Conservation (phyloP, 2,113 vertebrate genomes). For the Mola mola region DNA sequence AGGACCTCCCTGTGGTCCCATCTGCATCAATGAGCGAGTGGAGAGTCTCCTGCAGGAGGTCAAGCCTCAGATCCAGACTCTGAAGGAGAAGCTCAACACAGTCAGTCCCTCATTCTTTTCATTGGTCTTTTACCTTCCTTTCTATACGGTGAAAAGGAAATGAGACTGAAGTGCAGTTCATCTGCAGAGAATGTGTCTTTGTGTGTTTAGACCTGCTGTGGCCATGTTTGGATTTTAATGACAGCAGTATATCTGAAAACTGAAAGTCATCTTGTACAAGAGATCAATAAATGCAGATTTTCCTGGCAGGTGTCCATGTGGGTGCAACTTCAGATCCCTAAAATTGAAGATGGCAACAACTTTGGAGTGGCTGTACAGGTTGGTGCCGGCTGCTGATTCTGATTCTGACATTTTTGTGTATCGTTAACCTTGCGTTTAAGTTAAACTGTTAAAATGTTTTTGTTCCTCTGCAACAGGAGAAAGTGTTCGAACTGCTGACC, state of each 20-base stretch:
- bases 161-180: no score
- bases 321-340: conserved; percentile 90
- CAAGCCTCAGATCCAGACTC: conserved; percentile 86
- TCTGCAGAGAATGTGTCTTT: no score
- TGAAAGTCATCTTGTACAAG: no score
- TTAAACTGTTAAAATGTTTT: not conserved
- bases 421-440: not conserved
- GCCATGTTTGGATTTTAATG: no score
- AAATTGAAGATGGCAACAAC: conserved; percentile 92
- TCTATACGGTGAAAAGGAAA: no score
- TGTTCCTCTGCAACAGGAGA: conserved; percentile 80
- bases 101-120: conserved; percentile 67
- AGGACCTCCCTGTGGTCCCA: conserved; percentile 89
- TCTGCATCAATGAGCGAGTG: conserved; percentile 86
- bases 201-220: no score
- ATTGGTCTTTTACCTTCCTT: not conserved
- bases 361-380: conserved; percentile 95
- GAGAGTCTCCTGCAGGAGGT: conserved; percentile 82
- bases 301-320: conserved; percentile 91
- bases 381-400: not conserved
- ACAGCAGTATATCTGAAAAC: no score
- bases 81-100: conserved; percentile 89
- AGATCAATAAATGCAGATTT: no score
- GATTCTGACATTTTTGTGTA: not conserved
- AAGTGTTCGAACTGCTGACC: conserved; percentile 91